Evolutionary conservation across 2,113 vertebrate species (phyloP).

Genomic region (Hydropotes inermis): DNA sequence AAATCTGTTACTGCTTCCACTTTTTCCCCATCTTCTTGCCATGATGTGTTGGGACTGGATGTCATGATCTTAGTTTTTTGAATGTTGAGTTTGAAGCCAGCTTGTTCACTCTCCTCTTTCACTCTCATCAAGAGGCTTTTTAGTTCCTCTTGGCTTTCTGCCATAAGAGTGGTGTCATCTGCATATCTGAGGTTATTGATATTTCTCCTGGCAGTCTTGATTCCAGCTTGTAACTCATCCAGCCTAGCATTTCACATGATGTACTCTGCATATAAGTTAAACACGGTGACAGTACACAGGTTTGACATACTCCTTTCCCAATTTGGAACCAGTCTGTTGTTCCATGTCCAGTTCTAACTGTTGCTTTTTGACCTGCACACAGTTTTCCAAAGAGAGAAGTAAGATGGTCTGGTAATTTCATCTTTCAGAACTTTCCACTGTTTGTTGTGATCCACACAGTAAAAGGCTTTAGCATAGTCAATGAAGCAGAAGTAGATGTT

Average conservation of each 20-base stretch:
- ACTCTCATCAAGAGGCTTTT: not conserved
- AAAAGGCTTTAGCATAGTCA: not conserved
- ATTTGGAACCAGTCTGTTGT: not conserved
- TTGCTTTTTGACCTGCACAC: not conserved
- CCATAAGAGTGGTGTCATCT: not conserved
- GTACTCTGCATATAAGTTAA: not conserved
- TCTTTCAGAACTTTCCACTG: not conserved
- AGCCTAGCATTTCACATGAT: rapidly evolving
- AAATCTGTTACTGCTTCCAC: not conserved
- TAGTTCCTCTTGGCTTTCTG: not conserved
- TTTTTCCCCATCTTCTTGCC: not conserved
- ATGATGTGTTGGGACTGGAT: not conserved
- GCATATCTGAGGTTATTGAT: not conserved
- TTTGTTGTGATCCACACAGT: not conserved
- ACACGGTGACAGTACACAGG: not conserved
- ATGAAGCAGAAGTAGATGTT: not conserved
- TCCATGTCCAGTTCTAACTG: not conserved
- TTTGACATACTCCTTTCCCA: not conserved
- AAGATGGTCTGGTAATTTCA: not conserved
- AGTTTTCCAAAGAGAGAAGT: not conserved
- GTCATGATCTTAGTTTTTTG: not conserved
- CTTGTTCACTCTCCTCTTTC: not conserved
- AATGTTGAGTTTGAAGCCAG: not conserved
- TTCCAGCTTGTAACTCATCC: not conserved
- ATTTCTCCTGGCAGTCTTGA: not conserved